phyloP scores from a whole-genome alignment of 2,888 invertebrate genomes.

The Apamea anceps region DNA sequence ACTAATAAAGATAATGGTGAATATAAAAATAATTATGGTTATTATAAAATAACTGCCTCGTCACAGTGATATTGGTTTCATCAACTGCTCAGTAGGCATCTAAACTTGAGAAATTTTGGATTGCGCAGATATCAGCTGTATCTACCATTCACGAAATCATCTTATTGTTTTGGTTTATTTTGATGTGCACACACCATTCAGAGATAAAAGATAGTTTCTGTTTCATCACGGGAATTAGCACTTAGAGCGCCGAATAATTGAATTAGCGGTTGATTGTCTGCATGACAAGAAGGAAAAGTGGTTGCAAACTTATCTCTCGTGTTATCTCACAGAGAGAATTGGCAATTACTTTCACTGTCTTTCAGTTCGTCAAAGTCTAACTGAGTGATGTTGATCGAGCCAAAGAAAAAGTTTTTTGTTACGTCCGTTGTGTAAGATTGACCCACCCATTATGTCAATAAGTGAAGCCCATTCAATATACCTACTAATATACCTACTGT shows the following conservation, averaged over 20 bases:
- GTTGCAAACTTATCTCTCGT: slow-evolving; percentile 77
- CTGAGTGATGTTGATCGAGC: slow-evolving; percentile 62
- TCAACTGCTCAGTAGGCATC: slow-evolving; percentile 15
- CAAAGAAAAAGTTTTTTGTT: slow-evolving; percentile 68
- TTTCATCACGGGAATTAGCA: slow-evolving; percentile 73
- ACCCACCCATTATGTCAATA: slow-evolving; percentile 62
- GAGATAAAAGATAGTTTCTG: slow-evolving; percentile 65
- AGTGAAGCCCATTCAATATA: slow-evolving; percentile 78
- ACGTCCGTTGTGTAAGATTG: slow-evolving; percentile 46
- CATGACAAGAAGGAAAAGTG: slow-evolving; percentile 80
- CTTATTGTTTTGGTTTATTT: slow-evolving; percentile 63
- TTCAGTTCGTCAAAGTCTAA: slow-evolving; percentile 74
- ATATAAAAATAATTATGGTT: slow-evolving; percentile 24
- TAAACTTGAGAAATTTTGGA: slow-evolving; percentile 48
- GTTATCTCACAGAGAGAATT: slow-evolving; percentile 80
- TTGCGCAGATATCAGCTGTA: slow-evolving; percentile 48
- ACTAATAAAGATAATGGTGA: background rate
- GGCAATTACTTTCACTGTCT: slow-evolving; percentile 82
- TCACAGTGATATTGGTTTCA: slow-evolving; percentile 51
- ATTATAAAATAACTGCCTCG: slow-evolving; percentile 42
- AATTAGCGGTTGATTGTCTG: slow-evolving; percentile 80
- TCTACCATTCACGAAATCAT: slow-evolving; percentile 38
- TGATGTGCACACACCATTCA: slow-evolving; percentile 48
- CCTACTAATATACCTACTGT: slow-evolving; percentile 63
- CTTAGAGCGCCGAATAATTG: slow-evolving; percentile 77